A percentile compares a stretch with the other conserved stretches of the same genome.
Evolutionary conservation across 1,140 invertebrate genomes (phyloP).

Genomic region (Drosophila varians): DNA sequence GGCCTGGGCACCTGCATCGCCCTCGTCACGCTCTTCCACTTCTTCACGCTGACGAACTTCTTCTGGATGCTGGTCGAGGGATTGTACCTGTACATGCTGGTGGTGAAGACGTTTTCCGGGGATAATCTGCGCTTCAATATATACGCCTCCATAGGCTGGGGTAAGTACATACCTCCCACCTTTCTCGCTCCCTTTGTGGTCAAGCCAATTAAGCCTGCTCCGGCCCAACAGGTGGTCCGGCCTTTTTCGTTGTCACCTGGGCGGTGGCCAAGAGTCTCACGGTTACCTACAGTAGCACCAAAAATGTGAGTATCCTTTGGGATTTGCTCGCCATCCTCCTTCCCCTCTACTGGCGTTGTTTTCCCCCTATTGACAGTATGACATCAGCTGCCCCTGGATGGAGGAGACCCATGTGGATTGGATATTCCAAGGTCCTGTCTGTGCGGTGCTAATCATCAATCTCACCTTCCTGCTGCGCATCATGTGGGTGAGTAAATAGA

Average conservation of each 20-base stretch:
- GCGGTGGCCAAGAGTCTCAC: constrained; percentile 87
- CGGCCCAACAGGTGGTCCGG: constrained; percentile 86
- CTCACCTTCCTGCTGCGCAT: constrained; percentile 94
- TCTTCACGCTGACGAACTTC: constrained; percentile 96
- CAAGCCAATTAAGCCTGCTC: constrained; percentile 45
- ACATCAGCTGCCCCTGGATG: constrained; percentile 88
- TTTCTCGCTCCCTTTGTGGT: not conserved
- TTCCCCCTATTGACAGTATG: constrained; percentile 49
- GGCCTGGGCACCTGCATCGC: constrained; percentile 87
- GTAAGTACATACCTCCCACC: constrained; percentile 87
- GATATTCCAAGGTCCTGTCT: constrained; percentile 91
- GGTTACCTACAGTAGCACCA: constrained; percentile 52
- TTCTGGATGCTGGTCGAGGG: constrained; percentile 99
- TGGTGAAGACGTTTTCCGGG: constrained; percentile 95
- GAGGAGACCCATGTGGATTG: constrained; percentile 89
- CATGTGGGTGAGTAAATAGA: constrained; percentile 91
- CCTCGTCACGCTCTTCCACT: constrained; percentile 91
- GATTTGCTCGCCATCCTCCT: not conserved
- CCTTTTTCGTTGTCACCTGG: constrained; percentile 89
- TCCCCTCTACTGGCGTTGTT: not conserved
- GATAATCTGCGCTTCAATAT: constrained; percentile 95
- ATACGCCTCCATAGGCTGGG: constrained; percentile 96
- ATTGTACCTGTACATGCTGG: constrained; percentile 95
- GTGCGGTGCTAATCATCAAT: constrained; percentile 91
- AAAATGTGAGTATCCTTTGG: constrained; percentile 49